These are phyloP conservation scores for Acutogordius australiensis DNA, from an alignment of 2,888 invertebrate species.

Conservation along the genomic window DNA sequence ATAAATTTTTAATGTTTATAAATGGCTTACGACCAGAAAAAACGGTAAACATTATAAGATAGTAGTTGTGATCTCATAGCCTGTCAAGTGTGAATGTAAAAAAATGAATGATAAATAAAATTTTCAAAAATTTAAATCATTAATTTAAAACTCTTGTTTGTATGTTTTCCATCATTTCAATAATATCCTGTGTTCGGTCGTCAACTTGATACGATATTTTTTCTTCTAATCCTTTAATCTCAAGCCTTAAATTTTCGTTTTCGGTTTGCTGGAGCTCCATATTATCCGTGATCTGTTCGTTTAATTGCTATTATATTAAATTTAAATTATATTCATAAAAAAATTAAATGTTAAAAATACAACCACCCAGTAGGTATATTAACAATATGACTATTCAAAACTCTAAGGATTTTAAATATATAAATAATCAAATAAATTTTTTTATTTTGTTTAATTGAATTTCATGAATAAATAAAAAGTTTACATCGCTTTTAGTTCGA, in stretches of 20 bases:
- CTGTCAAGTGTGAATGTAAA: too few relatives aligned
- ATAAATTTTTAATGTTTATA: too few relatives aligned
- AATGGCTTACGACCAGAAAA: too few relatives aligned
- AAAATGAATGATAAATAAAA: background rate
- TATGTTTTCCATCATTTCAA: conserved; percentile 8
- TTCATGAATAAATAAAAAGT: too few relatives aligned
- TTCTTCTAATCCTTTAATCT: conserved; percentile 8
- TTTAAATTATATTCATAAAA: background rate
- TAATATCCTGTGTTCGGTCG: background rate
- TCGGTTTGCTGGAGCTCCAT: conserved; percentile 3
- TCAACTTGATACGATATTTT: conserved; percentile 10
- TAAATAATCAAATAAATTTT: too few relatives aligned
- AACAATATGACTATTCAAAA: too few relatives aligned
- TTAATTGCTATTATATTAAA: background rate
- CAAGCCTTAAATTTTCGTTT: background rate
- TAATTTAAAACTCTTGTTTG: background rate
- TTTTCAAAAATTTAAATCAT: background rate
- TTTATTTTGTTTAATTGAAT: too few relatives aligned
- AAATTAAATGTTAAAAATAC: conserved; percentile 1
- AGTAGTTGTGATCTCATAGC: too few relatives aligned
- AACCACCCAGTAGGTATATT: background rate
- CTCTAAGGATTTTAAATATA: too few relatives aligned
- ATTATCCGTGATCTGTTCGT: conserved; percentile 2
- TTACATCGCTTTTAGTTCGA: background rate
- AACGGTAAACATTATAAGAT: too few relatives aligned